Conservation (phyloP, 2,113 vertebrate genomes). For the Calidris pugnax region DNA sequence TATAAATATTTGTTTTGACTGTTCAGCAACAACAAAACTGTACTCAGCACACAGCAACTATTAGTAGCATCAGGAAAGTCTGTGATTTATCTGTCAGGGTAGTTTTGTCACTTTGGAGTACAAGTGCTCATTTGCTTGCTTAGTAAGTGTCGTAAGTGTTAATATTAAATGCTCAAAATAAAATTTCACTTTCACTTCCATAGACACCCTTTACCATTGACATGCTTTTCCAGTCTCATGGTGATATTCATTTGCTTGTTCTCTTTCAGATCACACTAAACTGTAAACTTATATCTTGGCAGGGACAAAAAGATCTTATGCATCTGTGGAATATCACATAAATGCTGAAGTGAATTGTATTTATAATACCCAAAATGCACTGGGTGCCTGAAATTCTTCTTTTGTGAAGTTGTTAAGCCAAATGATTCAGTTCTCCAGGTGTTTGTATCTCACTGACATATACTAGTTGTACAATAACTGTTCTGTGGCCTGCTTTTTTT, state of each 20-base stretch:
- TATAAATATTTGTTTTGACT: not conserved
- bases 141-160: not conserved
- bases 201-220: not conserved
- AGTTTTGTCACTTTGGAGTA: not conserved
- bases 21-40: not conserved
- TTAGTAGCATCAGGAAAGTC: not conserved
- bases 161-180: not conserved
- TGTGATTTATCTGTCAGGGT: not conserved
- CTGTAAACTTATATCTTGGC: not conserved
- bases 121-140: not conserved
- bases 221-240: not conserved
- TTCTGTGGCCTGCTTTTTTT: not conserved
- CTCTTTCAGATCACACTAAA: not conserved
- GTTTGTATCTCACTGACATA: not conserved
- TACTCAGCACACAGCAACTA: not conserved
- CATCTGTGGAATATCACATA: not conserved
- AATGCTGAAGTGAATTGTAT: not conserved
- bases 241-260: not conserved
- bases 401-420: not conserved
- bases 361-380: not conserved
- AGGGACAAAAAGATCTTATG: not conserved
- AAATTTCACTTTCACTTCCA: not conserved
- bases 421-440: not conserved
- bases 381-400: not conserved
- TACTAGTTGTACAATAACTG: not conserved